Base-by-base conservation (phyloP, 2,888 invertebrate species). In the Ethmia dodecea region DNA sequence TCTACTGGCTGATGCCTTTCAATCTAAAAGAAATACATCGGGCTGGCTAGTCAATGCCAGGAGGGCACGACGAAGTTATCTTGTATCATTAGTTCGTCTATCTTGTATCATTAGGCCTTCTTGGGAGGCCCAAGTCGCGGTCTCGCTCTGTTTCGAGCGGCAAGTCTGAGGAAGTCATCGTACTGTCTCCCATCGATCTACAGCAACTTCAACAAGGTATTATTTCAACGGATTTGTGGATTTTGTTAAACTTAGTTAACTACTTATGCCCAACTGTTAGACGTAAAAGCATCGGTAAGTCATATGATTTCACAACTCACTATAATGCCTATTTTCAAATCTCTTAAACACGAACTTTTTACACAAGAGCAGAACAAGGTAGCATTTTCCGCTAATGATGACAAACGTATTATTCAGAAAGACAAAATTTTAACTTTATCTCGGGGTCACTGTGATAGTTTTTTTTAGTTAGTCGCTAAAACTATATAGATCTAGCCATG, bases 401-500 rank as follows among this genome's bases (percentile, higher is more conserved):
- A 34, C 24, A 34, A 35, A 28, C 20, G 31, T 5, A 9, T 15
- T n/a, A 24, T 35, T 3, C 3, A 16, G 14, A 13, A 15, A 10
- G n/a, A 37, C 13, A 24, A 32, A 3, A 12, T 37, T 10, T 18
- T 16, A 9, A 37, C 37, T 8, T 16, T 32, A n/a, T 14, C 37
- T 22, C 32, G 37, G 29, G 32, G 37, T 1, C 29, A 37, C 22
- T 13, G 6, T 56, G 55, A 3, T 57, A 45, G 20, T 3, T 2
- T 25, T 49, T 56, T 20, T 33, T 53, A 3, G 55, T n/a, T n/a
- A n/a, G n/a, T n/a, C n/a, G n/a, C n/a, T n/a, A n/a, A n/a, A n/a
- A n/a, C n/a, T n/a, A n/a, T n/a, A n/a, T n/a, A n/a, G n/a, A 60
- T 44, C 45, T 48, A n/a, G 52, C 53, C 18, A 18, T 18, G 18